These are phyloP conservation scores for Acleris literana DNA, from an alignment of 2,888 invertebrate species.

Conservation along the genomic window DNA sequence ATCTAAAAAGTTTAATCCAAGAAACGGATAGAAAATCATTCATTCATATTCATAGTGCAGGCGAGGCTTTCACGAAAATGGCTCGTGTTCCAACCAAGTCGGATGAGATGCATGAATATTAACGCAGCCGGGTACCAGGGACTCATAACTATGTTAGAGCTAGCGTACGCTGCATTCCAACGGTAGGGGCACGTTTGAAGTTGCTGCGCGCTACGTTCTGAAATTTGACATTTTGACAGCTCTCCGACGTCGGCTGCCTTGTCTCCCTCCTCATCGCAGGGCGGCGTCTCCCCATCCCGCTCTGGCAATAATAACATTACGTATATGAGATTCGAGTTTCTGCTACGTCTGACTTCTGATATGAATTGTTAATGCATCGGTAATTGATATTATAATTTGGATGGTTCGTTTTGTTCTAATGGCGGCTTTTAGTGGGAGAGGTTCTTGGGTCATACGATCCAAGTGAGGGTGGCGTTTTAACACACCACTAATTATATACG, in stretches of 20 bases:
- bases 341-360: conserved; percentile 81
- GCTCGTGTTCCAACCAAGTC: conserved; percentile 71
- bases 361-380: conserved; percentile 83
- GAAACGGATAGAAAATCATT: conserved; percentile 74
- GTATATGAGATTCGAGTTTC: conserved; percentile 78
- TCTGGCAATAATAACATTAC: conserved; percentile 75
- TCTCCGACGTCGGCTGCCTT: conserved; percentile 79
- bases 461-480: conserved; percentile 1
- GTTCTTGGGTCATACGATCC: conserved; percentile 8
- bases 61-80: conserved; percentile 80
- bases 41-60: conserved; percentile 80
- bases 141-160: conserved; percentile 79
- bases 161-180: conserved; percentile 71
- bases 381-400: conserved; percentile 83
- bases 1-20: conserved; percentile 73
- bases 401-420: conserved; percentile 70
- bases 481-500: too few relatives aligned
- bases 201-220: conserved; percentile 79
- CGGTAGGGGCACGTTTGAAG: conserved; percentile 81
- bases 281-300: conserved; percentile 52
- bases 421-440: conserved; percentile 66
- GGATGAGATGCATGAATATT: conserved; percentile 83
- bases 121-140: conserved; percentile 73
- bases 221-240: conserved; percentile 85
- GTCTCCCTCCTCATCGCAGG: conserved; percentile 56